phyloP scores from a whole-genome alignment of 1,140 invertebrate genomes.

The Psix sp. region DNA sequence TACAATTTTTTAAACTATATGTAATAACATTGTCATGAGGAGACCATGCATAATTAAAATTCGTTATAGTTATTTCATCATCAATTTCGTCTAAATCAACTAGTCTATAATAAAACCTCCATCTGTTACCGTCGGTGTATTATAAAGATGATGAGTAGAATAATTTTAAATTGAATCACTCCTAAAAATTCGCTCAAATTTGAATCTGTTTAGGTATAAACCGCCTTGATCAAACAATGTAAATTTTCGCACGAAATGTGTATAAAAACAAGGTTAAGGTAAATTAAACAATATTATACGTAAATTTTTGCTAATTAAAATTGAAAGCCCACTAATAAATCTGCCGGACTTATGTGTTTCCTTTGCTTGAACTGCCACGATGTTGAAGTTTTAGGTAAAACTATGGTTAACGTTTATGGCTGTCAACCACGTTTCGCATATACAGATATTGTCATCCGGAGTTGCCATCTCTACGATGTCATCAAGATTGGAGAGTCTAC shows the following conservation, averaged over 20 bases:
- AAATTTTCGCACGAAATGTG: neutral
- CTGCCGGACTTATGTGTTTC: neutral
- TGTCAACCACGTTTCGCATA: constrained; percentile 1
- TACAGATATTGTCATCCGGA: constrained; percentile 2
- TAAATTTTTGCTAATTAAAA: constrained; percentile 1
- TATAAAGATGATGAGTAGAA: neutral
- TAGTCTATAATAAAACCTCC: constrained; percentile 2
- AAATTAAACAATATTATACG: neutral
- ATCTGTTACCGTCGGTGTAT: constrained; percentile 2
- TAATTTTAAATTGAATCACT: neutral
- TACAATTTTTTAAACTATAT: neutral
- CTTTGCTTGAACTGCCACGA: neutral
- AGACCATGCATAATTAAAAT: too few species aligned
- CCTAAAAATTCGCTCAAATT: neutral
- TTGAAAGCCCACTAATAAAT: neutral
- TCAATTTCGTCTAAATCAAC: neutral
- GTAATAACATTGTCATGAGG: neutral
- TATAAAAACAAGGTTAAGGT: constrained; percentile 1
- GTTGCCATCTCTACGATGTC: neutral
- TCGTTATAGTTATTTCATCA: too few species aligned
- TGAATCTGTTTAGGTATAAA: neutral
- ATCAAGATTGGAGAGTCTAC: neutral
- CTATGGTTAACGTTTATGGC: neutral
- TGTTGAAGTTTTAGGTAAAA: neutral
- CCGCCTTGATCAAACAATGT: neutral